Conservation (phyloP, 1,140 invertebrate species). For the Cotesia glomerata region DNA sequence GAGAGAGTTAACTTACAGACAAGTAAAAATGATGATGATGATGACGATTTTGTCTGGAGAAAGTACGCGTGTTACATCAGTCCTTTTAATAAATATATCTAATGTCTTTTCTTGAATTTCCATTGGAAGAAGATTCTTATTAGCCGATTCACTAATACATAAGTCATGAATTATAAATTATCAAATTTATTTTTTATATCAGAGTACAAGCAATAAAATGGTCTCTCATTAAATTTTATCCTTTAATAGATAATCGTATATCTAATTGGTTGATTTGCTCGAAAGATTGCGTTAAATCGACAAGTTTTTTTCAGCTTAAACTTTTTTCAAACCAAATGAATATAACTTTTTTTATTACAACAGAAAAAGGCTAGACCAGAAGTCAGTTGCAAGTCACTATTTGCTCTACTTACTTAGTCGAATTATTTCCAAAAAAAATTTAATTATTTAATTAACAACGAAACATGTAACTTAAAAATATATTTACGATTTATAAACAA, state of each 20-base stretch:
- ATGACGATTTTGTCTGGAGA: background rate
- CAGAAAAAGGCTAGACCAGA: background rate
- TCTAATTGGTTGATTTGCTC: background rate
- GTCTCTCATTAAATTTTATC: background rate
- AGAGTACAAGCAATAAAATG: too few relatives aligned
- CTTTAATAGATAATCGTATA: background rate
- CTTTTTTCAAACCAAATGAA: background rate
- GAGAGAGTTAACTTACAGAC: slow-evolving; percentile 5
- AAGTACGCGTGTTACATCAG: slow-evolving; percentile 19
- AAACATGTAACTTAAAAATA: background rate
- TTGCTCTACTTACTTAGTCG: slow-evolving; percentile 14
- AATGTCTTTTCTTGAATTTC: slow-evolving; percentile 4
- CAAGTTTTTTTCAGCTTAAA: background rate
- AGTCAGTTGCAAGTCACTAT: background rate
- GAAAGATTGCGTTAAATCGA: background rate
- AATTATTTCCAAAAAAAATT: slow-evolving; percentile 3
- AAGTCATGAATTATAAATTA: background rate
- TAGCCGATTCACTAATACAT: background rate
- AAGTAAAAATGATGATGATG: slow-evolving; percentile 9
- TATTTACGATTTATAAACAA: slow-evolving; percentile 1
- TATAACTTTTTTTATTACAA: background rate
- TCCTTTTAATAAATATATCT: slow-evolving; percentile 13
- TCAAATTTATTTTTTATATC: background rate
- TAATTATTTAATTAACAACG: background rate
- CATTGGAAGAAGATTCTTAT: slow-evolving; percentile 12